phyloP scores from a whole-genome alignment of 2,888 invertebrate species.

The Drosophila lutescens region DNA sequence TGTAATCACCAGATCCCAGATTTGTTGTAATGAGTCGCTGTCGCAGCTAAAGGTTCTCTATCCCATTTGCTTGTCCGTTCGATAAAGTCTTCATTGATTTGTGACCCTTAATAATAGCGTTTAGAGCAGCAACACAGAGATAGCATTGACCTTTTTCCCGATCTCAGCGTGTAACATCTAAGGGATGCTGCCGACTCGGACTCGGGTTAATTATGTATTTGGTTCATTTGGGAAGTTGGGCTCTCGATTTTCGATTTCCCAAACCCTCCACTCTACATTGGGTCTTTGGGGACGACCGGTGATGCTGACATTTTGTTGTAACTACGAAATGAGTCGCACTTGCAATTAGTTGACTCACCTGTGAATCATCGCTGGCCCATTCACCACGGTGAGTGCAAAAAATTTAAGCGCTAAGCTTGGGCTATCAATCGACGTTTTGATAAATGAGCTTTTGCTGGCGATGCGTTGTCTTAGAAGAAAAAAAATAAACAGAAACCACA shows the following conservation, averaged over 20 bases:
- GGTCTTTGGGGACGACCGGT: conserved; percentile 43
- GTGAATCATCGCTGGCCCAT: conserved; percentile 61
- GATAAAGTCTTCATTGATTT: conserved; percentile 81
- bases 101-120: conserved; percentile 81
- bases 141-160: conserved; percentile 67
- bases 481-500: conserved; percentile 27
- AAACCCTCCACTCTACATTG: background rate
- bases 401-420: conserved; percentile 47
- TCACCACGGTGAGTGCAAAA: conserved; percentile 55
- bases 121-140: conserved; percentile 56
- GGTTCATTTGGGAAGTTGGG: conserved; percentile 29
- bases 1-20: conserved; percentile 65
- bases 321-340: conserved; percentile 42
- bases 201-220: conserved; percentile 61
- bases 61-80: conserved; percentile 55
- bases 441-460: conserved; percentile 66
- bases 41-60: conserved; percentile 23
- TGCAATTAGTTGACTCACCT: conserved; percentile 60
- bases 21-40: conserved; percentile 71
- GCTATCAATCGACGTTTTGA: conserved; percentile 75
- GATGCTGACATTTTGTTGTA: conserved; percentile 32
- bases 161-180: conserved; percentile 67
- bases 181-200: conserved; percentile 65
- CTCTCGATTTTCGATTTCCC: background rate
- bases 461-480: conserved; percentile 49